Base-by-base conservation (phyloP, 2,888 invertebrate species). In the Dione juno region DNA sequence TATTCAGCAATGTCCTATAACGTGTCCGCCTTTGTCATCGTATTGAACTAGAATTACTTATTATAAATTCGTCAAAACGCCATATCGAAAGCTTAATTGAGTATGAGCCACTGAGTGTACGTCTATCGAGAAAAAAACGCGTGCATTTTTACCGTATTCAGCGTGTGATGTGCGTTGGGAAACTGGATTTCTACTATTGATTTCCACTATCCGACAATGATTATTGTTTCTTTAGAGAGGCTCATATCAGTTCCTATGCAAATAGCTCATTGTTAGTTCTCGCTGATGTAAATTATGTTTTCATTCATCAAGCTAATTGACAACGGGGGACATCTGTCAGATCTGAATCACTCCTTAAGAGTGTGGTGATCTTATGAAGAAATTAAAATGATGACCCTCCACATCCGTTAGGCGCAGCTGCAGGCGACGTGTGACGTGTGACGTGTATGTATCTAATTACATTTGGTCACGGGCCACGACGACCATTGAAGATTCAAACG, bases 331-430 rank as follows among this genome's bases (percentile, higher is more conserved):
- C 93, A 93, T 92, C 92, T 93, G 93, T 89, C 90, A 85, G 83
- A 83, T 88, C 87, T 92, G 92, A 93, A 90, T 92, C 92, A 92
- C 85, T 89, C 87, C 83, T 89, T 88, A 87, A 88, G 84, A 80
- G 81, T 79, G 81, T 78, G 76, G 84, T 88, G 87, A 87, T 87
- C 88, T 87, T 88, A 88, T 86, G 88, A 86, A 80, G 84, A 82
- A 88, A 85, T 89, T 89, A 88, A 77, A 87, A 84, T 83, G 84
- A 82, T 92, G 92, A 92, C 92, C 92, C 89, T 86, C 86, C 84
- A 83, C 87, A 89, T 92, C 92, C 92, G 92, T 81, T 80, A 84
- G 76, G 77, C 79, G 87, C 92, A 91, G 90, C 90, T 92, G 92
- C 88, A 37, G 63, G 65, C 68, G 81, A 82, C 82, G 81, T 81